A percentile compares a stretch with the other conserved stretches of the same genome.
Evolutionary conservation across 2,888 invertebrate genomes (phyloP).

Genomic region (Aspidapion aeneum): DNA sequence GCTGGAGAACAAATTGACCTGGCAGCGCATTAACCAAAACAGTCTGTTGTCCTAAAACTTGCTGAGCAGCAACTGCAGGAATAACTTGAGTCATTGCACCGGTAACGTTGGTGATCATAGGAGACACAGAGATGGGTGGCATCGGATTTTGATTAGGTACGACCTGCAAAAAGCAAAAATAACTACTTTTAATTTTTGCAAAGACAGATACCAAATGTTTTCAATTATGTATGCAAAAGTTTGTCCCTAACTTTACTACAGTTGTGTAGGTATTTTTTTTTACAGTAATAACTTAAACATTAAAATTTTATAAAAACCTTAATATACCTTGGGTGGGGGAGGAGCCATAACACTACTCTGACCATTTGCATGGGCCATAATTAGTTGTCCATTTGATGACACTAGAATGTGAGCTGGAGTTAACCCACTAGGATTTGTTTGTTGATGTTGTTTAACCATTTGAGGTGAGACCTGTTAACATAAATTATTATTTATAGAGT

Average conservation of each 20-base stretch:
- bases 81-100: slow-evolving; percentile 63
- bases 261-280: too few relatives aligned
- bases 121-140: slow-evolving; percentile 60
- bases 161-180: too few relatives aligned
- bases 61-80: slow-evolving; percentile 58
- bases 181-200: too few relatives aligned
- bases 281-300: too few relatives aligned
- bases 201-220: too few relatives aligned
- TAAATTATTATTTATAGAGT: too few relatives aligned
- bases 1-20: slow-evolving; percentile 75
- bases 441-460: slow-evolving; percentile 46
- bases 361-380: slow-evolving; percentile 58
- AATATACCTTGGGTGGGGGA: slow-evolving; percentile 54
- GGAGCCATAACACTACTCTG: slow-evolving; percentile 62
- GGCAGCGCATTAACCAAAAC: slow-evolving; percentile 79
- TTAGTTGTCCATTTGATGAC: slow-evolving; percentile 70
- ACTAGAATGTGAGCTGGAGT: slow-evolving; percentile 71
- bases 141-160: slow-evolving; percentile 40
- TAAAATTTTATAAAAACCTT: too few relatives aligned
- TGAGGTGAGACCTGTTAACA: slow-evolving; percentile 44
- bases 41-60: slow-evolving; percentile 70
- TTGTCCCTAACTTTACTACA: too few relatives aligned
- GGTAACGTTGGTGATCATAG: slow-evolving; percentile 62
- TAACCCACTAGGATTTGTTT: slow-evolving; percentile 46
- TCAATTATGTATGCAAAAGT: too few relatives aligned